A percentile compares a stretch with the other conserved stretches of the same genome.
Evolutionary conservation across 1,140 invertebrate species (phyloP).

Genomic region (Dinothrombium tinctorium): DNA sequence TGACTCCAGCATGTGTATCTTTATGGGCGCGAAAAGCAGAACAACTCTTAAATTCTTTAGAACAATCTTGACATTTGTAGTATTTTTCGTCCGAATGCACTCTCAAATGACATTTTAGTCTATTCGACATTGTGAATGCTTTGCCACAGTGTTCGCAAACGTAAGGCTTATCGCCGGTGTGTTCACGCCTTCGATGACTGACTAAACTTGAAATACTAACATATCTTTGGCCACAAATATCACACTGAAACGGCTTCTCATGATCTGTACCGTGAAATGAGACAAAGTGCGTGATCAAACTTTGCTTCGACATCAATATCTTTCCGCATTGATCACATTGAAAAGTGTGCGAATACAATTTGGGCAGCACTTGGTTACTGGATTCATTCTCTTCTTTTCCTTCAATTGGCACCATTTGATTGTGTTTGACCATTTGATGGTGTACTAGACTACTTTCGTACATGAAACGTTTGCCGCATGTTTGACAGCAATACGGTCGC

Average conservation of each 20-base stretch:
- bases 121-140: conserved; percentile 40
- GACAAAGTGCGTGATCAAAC: conserved; percentile 13
- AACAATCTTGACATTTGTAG: conserved; percentile 37
- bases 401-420: conserved; percentile 18
- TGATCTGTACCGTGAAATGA: conserved; percentile 10
- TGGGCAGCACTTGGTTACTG: background rate
- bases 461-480: conserved; percentile 31
- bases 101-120: conserved; percentile 35
- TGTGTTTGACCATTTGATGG: conserved; percentile 26
- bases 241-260: conserved; percentile 10
- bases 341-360: conserved; percentile 20
- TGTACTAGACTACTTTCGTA: conserved; percentile 27
- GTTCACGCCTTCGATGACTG: conserved; percentile 15
- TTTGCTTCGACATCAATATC: conserved; percentile 20
- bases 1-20: conserved; percentile 13
- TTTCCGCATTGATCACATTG: conserved; percentile 15
- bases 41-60: conserved; percentile 2
- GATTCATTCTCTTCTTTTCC: background rate
- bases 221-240: conserved; percentile 8
- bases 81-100: conserved; percentile 37
- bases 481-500: conserved; percentile 23
- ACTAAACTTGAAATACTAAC: background rate
- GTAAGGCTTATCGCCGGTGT: conserved; percentile 28
- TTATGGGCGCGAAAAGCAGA: conserved; percentile 12
- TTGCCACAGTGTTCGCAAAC: conserved; percentile 37